Conservation (phyloP, 2,888 invertebrate genomes). For the Chrysolina haemoptera region DNA sequence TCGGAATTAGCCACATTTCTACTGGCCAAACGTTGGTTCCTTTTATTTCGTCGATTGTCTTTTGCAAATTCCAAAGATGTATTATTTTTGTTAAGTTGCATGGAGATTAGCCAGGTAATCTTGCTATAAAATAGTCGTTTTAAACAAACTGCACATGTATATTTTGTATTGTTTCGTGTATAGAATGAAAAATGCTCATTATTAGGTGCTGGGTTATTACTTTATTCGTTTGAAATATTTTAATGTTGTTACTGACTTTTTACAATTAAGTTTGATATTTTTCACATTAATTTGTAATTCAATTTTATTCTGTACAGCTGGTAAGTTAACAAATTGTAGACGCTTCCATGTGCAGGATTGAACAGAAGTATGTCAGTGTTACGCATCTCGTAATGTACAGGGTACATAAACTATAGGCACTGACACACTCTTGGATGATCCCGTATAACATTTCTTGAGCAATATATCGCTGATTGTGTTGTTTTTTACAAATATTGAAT, state of each 20-base stretch:
- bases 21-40: not conserved
- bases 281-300: slow-evolving; percentile 36
- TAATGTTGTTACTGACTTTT: slow-evolving; percentile 44
- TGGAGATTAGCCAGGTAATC: slow-evolving; percentile 41
- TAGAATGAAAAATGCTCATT: slow-evolving; percentile 59
- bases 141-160: slow-evolving; percentile 53
- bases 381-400: too few relatives aligned
- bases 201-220: slow-evolving; percentile 59
- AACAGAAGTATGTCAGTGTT: not conserved
- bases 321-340: slow-evolving; percentile 17
- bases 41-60: slow-evolving; percentile 3
- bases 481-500: slow-evolving; percentile 43
- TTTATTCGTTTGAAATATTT: slow-evolving; percentile 43
- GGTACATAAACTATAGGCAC: not conserved
- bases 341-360: slow-evolving; percentile 1
- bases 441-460: slow-evolving; percentile 26
- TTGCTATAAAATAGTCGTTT: slow-evolving; percentile 38
- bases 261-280: slow-evolving; percentile 38
- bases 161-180: slow-evolving; percentile 53
- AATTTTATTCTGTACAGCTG: slow-evolving; percentile 20
- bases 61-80: slow-evolving; percentile 35
- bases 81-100: slow-evolving; percentile 27
- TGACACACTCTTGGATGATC: not conserved
- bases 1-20: too few relatives aligned
- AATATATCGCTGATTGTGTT: slow-evolving; percentile 23